A percentile compares a stretch with the other conserved stretches of the same genome.
Evolutionary conservation across 2,797 vertebrate genomes (phyloP).

Genomic region (Morelia viridis): DNA sequence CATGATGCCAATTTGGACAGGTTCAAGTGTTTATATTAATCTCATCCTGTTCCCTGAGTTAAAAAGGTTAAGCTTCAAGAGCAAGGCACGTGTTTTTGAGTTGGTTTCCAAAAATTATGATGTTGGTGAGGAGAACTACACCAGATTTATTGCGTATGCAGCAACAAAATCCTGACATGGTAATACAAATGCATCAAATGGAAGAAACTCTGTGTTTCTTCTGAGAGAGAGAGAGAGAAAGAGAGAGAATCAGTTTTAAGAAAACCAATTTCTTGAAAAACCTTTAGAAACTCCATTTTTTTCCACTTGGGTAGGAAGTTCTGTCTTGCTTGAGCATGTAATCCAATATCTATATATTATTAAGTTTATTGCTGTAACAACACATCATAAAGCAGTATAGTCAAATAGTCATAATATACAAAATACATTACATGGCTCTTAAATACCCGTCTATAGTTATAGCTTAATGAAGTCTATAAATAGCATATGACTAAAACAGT

Average conservation of each 20-base stretch:
- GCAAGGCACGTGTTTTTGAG: constrained; percentile 21
- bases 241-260: not conserved
- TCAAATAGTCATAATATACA: not conserved
- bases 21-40: constrained; percentile 59
- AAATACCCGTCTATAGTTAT: not conserved
- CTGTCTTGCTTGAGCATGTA: too few relatives aligned
- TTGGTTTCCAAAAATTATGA: not conserved
- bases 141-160: not conserved
- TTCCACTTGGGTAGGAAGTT: too few relatives aligned
- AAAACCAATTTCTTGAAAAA: not conserved
- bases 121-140: not conserved
- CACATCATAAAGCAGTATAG: not conserved
- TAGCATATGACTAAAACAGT: not conserved
- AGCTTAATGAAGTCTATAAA: not conserved
- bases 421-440: not conserved
- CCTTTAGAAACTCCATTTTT: not conserved
- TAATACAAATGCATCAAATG: not conserved
- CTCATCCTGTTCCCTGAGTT: constrained; percentile 61
- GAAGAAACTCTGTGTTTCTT: not conserved
- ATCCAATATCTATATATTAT: not conserved
- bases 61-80: constrained; percentile 26
- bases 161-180: not conserved
- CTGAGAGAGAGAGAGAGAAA: not conserved
- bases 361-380: not conserved
- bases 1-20: constrained; percentile 63